phyloP scores from a whole-genome alignment of 2,797 vertebrate genomes.

The Enoplosus armatus region DNA sequence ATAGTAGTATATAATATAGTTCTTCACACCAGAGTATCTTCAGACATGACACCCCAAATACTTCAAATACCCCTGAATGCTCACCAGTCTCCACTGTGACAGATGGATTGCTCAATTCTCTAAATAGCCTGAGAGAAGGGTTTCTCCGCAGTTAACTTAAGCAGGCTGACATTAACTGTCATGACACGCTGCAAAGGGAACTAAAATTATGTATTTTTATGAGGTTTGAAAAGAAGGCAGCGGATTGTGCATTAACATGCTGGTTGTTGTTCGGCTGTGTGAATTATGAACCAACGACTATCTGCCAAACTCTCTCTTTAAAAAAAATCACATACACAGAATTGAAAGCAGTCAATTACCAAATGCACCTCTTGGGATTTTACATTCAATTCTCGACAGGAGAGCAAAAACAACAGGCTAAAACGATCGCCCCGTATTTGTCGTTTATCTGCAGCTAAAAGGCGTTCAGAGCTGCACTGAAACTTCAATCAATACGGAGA shows the following conservation, averaged over 20 bases:
- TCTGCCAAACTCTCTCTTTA: background rate
- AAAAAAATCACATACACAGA: background rate
- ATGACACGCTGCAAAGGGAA: constrained; percentile 27
- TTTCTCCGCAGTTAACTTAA: constrained; percentile 37
- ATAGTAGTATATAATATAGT: background rate
- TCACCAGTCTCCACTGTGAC: constrained; percentile 1
- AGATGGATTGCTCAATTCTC: constrained; percentile 27
- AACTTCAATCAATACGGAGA: constrained; percentile 55
- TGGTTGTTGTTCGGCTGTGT: constrained; percentile 9
- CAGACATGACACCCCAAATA: background rate
- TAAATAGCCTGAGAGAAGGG: constrained; percentile 40
- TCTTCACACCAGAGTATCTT: constrained; percentile 2
- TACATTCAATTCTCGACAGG: background rate
- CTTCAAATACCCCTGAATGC: background rate
- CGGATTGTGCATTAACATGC: background rate
- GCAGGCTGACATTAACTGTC: constrained; percentile 30
- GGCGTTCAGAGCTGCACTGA: constrained; percentile 19
- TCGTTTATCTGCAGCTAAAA: constrained; percentile 11
- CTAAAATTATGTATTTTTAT: constrained; percentile 31
- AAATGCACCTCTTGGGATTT: background rate
- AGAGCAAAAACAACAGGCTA: background rate
- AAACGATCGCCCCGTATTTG: background rate
- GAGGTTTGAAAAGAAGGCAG: background rate
- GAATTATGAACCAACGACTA: constrained; percentile 29
- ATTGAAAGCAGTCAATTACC: background rate